These are phyloP conservation scores for Diploscapter pachys DNA, from an alignment of 1,140 invertebrate species.

Conservation along the genomic window DNA sequence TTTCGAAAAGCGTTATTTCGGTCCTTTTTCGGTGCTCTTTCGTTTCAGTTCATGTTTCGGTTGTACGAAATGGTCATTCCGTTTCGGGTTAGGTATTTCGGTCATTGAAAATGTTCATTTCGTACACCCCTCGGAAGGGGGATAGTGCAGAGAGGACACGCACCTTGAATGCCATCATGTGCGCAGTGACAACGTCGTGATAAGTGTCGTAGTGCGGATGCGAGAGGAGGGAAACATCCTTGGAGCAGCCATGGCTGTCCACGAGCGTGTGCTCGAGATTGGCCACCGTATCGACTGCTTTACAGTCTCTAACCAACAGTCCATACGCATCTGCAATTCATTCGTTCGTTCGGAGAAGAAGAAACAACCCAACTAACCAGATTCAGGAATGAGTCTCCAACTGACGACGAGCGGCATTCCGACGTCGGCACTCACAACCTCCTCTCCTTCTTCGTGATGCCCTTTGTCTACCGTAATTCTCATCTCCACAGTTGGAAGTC, in stretches of 20 bases:
- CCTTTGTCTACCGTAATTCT: conserved; percentile 49
- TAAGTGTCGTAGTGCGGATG: conserved; percentile 59
- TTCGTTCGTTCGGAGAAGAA: conserved; percentile 3
- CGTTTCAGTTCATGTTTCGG: neutral
- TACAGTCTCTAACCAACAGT: conserved; percentile 51
- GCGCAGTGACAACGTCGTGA: conserved; percentile 52
- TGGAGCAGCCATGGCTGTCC: conserved; percentile 53
- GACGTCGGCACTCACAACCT: conserved; percentile 45
- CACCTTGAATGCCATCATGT: conserved; percentile 58
- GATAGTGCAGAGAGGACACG: neutral
- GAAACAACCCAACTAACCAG: conserved; percentile 34
- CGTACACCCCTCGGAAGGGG: neutral
- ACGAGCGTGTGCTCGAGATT: conserved; percentile 53
- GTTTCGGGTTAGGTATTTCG: too few relatives aligned
- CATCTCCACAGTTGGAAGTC: conserved; percentile 50
- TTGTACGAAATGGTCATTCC: too few relatives aligned
- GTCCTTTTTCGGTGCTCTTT: neutral
- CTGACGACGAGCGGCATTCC: conserved; percentile 51
- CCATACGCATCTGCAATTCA: conserved; percentile 53
- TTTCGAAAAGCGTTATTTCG: neutral
- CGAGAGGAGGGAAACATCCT: conserved; percentile 54
- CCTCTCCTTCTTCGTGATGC: conserved; percentile 48
- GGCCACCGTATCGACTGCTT: conserved; percentile 45
- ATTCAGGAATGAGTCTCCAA: conserved; percentile 51
- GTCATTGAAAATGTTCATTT: too few relatives aligned